Evolutionary conservation across 2,888 invertebrate species (phyloP).

Genomic region (Liopterus haemorrhoidalis): DNA sequence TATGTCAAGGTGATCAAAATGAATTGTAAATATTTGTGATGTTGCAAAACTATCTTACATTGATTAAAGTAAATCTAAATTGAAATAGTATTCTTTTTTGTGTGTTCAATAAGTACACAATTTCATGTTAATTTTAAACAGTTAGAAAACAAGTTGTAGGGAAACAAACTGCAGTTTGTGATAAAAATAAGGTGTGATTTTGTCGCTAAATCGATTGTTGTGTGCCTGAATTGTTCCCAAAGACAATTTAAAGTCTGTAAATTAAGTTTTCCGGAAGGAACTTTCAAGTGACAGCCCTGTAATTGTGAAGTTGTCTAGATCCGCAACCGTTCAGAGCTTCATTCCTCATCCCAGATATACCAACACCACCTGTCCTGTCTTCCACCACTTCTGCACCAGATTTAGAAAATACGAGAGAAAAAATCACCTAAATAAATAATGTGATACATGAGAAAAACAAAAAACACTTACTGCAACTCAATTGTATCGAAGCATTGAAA

Average conservation of each 20-base stretch:
- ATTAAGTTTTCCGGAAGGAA: constrained; percentile 39
- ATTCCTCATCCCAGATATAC: background rate
- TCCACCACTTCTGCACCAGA: no score
- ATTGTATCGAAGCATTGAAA: no score
- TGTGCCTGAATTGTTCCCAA: constrained; percentile 37
- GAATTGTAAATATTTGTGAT: no score
- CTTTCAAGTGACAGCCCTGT: constrained; percentile 39
- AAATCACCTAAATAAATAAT: no score
- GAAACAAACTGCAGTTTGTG: constrained; percentile 11
- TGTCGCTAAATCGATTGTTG: constrained; percentile 35
- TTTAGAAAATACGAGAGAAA: no score
- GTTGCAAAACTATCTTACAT: background rate
- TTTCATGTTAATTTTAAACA: constrained; percentile 1
- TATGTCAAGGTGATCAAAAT: no score
- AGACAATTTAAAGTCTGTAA: constrained; percentile 40
- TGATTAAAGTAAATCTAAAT: background rate
- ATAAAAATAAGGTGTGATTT: constrained; percentile 26
- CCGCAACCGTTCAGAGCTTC: constrained; percentile 2
- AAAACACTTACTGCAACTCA: no score
- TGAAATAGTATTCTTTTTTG: background rate
- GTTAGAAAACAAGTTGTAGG: no score
- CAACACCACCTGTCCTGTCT: no score
- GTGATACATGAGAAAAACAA: no score
- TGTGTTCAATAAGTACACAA: background rate
- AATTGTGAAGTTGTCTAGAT: constrained; percentile 38